Conservation (phyloP, 1,140 invertebrate species). For the Macrostomum lignano region DNA sequence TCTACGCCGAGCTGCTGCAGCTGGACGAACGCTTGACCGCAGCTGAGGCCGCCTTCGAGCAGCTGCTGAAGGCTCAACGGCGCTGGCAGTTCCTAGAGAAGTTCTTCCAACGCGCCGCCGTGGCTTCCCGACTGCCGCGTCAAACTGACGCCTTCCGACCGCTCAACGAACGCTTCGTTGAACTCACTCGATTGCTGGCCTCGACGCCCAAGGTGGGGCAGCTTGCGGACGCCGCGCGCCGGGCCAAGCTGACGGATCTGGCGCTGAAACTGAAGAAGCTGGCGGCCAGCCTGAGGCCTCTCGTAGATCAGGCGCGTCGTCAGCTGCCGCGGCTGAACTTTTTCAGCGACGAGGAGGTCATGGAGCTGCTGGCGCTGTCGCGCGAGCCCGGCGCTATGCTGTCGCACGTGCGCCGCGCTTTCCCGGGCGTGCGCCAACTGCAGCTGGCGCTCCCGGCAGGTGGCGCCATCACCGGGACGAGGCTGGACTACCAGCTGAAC, state of each 20-base stretch:
- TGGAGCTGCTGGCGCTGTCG: conserved; percentile 17
- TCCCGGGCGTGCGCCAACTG: conserved; percentile 16
- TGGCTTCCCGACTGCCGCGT: conserved; percentile 17
- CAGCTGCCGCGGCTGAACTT: conserved; percentile 24
- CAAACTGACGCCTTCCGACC: too few species aligned
- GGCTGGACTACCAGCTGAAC: conserved; percentile 18
- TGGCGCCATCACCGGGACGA: conserved; percentile 12
- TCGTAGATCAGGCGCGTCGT: conserved; percentile 12
- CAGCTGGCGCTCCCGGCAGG: conserved; percentile 15
- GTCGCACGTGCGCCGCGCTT: conserved; percentile 18
- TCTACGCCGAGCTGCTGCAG: too few species aligned
- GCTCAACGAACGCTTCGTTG: too few species aligned
- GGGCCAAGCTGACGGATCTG: too few species aligned
- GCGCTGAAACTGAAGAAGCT: too few species aligned
- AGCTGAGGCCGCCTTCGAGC: conserved; percentile 11
- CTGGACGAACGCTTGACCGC: conserved; percentile 17
- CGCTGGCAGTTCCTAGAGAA: conserved; percentile 3
- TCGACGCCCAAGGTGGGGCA: conserved; percentile 19
- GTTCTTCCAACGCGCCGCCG: background rate
- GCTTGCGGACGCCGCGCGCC: conserved; percentile 12
- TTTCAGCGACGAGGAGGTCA: conserved; percentile 18
- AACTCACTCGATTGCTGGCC: too few species aligned
- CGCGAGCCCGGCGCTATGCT: conserved; percentile 19
- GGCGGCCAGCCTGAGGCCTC: conserved; percentile 11
- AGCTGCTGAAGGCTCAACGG: conserved; percentile 9